phyloP scores from a whole-genome alignment of 2,113 vertebrate genomes.

The Pycnonotus jocosus region DNA sequence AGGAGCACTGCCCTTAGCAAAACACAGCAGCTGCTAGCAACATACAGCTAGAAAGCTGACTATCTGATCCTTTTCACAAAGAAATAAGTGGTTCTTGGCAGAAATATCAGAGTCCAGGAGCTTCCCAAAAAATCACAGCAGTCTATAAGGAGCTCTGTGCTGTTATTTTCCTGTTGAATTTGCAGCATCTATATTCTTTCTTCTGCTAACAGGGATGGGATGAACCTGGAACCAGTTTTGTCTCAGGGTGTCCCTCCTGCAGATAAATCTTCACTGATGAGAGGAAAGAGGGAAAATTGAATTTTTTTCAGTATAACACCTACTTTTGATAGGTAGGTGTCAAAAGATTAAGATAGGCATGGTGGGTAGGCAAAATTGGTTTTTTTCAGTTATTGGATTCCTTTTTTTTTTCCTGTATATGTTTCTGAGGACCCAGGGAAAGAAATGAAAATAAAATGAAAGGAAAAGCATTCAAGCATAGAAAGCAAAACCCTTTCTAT shows the following conservation, averaged over 20 bases:
- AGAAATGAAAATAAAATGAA: not conserved
- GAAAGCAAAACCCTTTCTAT: not conserved
- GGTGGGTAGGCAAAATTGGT: not conserved
- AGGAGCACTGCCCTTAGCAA: not conserved
- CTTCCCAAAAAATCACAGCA: not conserved
- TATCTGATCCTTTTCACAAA: not conserved
- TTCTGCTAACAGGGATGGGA: not conserved
- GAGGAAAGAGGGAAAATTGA: not conserved
- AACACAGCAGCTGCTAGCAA: not conserved
- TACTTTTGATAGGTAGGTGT: not conserved
- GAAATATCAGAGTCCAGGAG: not conserved
- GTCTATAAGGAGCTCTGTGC: rapidly evolving
- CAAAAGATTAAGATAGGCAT: not conserved
- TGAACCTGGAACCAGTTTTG: not conserved
- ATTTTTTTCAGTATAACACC: not conserved
- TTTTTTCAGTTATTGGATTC: not conserved
- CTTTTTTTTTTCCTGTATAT: not conserved
- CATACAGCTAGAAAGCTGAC: not conserved
- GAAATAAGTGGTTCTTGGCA: not conserved
- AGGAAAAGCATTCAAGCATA: not conserved
- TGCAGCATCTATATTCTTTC: not conserved
- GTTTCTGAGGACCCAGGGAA: not conserved
- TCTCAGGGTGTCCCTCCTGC: not conserved
- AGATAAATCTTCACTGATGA: not conserved
- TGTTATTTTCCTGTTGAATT: not conserved